Evolutionary conservation across 2,888 invertebrate genomes (phyloP), one percentile per base, ranked within the genome.

Genomic region (Dynastes hyllus): DNA sequence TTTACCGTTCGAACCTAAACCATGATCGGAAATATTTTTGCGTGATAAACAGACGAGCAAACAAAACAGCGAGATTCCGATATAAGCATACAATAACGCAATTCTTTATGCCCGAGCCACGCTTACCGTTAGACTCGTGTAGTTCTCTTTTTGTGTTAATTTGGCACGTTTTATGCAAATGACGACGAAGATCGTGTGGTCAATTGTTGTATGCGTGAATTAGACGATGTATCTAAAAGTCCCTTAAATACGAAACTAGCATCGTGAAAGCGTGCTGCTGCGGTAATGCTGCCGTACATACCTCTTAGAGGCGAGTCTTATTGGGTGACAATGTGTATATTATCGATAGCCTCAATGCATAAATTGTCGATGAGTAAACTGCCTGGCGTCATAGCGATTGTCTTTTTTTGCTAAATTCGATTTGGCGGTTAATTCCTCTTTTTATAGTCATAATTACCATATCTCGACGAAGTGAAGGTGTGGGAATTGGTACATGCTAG

Each of bases 21-120:
- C 73, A 61, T 71, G 71, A 71, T 71, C 71, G 73, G 73, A 61
- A 75, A 63, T 63, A 75, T 75, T 45, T 75, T 75, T 61, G 2
- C n/a, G 73, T 55, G 66, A 73, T 61, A 78, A 63, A 75, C 65
- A 78, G 50, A 65, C 73, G 51, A 55, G 73, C 40, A 37, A 53
- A 71, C 78, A 65, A 70, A 65, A 53, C 78, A 78, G 77, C 77
- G 71, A 75, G 79, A 81, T 80, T 80, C 81, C 81, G 76, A 73
- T 85, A 86, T 87, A 86, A 86, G 87, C 86, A 86, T 87, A 87
- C 87, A 87, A 87, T 87, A 86, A 86, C 85, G 84, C 84, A 83
- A 84, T 86, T 83, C 85, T 86, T 86, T 86, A 86, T 87, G 51
- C 53, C 37, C 8, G 73, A 37, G 11, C 66, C 45, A 27, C 51